A percentile compares a stretch with the other conserved stretches of the same genome.
phyloP scores from a whole-genome alignment of 2,888 invertebrate species.

The Labia minor region DNA sequence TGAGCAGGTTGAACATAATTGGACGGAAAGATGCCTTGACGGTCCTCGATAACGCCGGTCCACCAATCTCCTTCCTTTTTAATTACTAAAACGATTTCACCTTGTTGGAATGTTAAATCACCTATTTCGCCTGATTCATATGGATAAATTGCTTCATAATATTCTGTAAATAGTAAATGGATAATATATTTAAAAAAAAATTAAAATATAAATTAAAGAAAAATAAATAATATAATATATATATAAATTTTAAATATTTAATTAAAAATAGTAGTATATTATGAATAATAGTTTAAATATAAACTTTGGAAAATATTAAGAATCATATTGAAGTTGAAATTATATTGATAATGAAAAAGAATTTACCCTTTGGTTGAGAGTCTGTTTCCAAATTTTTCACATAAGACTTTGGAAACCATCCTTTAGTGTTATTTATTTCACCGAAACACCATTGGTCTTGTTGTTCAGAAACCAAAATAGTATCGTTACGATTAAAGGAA shows the following conservation, averaged over 20 bases:
- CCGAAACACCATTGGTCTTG: conserved; percentile 56
- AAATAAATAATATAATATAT: background rate
- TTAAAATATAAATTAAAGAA: no score
- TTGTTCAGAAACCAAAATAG: conserved; percentile 47
- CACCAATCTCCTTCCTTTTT: conserved; percentile 97
- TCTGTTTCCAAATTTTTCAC: conserved; percentile 36
- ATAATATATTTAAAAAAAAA: no score
- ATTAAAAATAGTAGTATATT: background rate
- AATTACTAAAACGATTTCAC: conserved; percentile 77
- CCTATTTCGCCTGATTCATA: conserved; percentile 82
- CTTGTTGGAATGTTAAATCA: conserved; percentile 75
- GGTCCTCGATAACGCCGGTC: conserved; percentile 79
- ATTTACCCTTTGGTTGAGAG: conserved; percentile 27
- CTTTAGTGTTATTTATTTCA: conserved; percentile 40
- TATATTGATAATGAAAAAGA: no score
- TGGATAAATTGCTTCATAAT: conserved; percentile 80
- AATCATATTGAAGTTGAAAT: no score
- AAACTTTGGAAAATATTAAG: no score
- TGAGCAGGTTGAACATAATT: conserved; percentile 68
- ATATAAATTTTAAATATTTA: conserved; percentile 8
- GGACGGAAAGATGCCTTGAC: conserved; percentile 90
- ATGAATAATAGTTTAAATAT: background rate
- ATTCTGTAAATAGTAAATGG: conserved; percentile 46
- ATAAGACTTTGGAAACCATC: conserved; percentile 52
- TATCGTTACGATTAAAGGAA: conserved; percentile 49